Evolutionary conservation across 2,888 invertebrate species (phyloP), one percentile per base, ranked within the genome.

Genomic region (Tenthredo notha): DNA sequence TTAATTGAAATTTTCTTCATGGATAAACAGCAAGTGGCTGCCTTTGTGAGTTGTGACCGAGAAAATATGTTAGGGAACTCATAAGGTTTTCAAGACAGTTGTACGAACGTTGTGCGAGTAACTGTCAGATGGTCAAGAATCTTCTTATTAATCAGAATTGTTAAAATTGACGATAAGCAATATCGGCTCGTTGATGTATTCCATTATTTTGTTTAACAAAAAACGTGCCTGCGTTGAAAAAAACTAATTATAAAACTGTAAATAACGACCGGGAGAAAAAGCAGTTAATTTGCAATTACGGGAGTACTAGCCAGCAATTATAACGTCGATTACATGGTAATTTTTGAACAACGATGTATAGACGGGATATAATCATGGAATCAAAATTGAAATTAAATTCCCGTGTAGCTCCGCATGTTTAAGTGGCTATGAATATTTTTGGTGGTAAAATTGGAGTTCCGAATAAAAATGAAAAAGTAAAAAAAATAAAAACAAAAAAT

Each of bases 211-310:
- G 15, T 1, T 10, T 6, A 43, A 72, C 9, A 21, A 6, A 6
- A 50, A 40, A 50, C 29, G 29, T 77, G 29, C 9, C n/a, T 40
- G 33, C 15, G 1, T 29, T 15, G 77, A 77, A 54, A 33, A 9
- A 47, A 50, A 37, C 40, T 21, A 33, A 80, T 40, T 29, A 40
- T 58, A 1, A 80, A 37, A 80, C 40, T 58, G 61, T 80, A 40
- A 80, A 61, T 80, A 58, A 80, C 21, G 67, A 33, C 12, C 9
- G 15, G 33, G 25, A 29, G 6, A 21, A 33, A 40, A 21, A 21
- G 12, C 61, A 80, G 80, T 80, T 80, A 80, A 40, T 58, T 61
- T 43, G n/a, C 61, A 80, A 61, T 80, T 61, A 80, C 37, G 37
- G 25, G 10, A 6, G 6, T 61, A 80, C 58, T 61, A 61, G 58